Base-by-base conservation (phyloP, 2,888 invertebrate species). In the Mayetiola destructor region DNA sequence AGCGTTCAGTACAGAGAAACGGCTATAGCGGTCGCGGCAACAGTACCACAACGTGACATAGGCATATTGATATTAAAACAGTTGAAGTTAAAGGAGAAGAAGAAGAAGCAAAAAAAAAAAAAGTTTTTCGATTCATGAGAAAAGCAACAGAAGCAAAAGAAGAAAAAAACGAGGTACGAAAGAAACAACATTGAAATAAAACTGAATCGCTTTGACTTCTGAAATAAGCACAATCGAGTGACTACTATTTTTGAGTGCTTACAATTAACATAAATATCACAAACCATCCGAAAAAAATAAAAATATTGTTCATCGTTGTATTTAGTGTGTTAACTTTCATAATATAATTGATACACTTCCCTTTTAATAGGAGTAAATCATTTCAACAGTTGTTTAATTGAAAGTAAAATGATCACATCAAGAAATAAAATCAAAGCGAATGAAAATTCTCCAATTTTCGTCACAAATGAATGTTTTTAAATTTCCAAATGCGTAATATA, bases 191-290 rank as follows among this genome's bases (percentile, higher is more conserved):
- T 42, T 42, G 48, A 48, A 39, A 48, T 27, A 27, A 48, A 48
- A 27, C 27, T 48, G 48, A 48, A 27, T 48, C 23, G 42, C 42
- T 21, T 39, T 39, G 27, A 48, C 27, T n/a, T n/a, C 23, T 27
- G 27, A 48, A 48, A 48, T 48, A 48, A 48, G 48, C 27, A 48
- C 27, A 48, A 48, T 6, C 48, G 48, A 48, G 3, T 27, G 48
- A 48, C 48, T 48, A 48, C 48, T 48, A 48, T 48, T 48, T n/a
- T 48, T 48, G 27, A 48, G 48, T 27, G 27, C 48, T 48, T 27
- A 14, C 48, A 48, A 23, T 21, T 4, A n/a, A 1, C 27, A 8
- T n/a, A 27, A 27, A 48, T 48, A 48, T 48, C n/a, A 16, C 27
- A 4, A n/a, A n/a, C n/a, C n/a, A n/a, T n/a, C n/a, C n/a, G n/a